Base-by-base conservation (phyloP, 2,797 vertebrate genomes). In the Acipenser ruthenus region DNA sequence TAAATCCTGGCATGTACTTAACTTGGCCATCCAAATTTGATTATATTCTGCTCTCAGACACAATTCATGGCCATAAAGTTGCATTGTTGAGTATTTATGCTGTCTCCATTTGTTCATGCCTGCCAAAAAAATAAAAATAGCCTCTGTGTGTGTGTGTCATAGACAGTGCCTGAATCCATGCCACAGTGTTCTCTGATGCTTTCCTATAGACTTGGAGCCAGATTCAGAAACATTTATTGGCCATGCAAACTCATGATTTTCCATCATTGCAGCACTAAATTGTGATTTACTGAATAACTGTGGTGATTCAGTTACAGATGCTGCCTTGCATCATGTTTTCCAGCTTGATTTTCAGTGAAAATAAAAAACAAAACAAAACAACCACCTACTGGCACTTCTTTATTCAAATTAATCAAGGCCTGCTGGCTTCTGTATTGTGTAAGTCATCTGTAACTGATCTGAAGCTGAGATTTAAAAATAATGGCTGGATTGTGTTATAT, bases 1-100 rank as follows among this genome's bases (percentile, higher is more conserved):
- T 83, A 88, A 89, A 92, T 87, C 82, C 83, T 86, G 88, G 87
- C 87, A 87, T 80, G 82, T 83, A 80, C 66, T 82, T 84, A 84
- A 83, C 83, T 89, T 86, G 87, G 85, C 88, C 87, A 78, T 82
- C 88, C 85, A 89, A 90, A 91, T 83, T 84, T 88, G 84, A 93
- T 89, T 91, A 89, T 86, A 76, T 79, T 87, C 80, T 67, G 69
- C 79, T 88, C 83, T 82, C 83, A 87, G 82, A 79, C 82, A 82
- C 77, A 77, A 82, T 70, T 80, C 79, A 73, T 71, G 82, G 87
- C 87, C 87, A 88, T 87, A 83, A 82, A 89, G 87, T 83, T 84
- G 81, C 82, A 86, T 88, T 89, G 87, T 87, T 75, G 84, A 83
- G 85, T 82, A 85, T 87, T 82, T 80, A 78, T 76, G 83, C 78